phyloP scores from a whole-genome alignment of 1,140 invertebrate genomes.

The Drosophila paulistorum region DNA sequence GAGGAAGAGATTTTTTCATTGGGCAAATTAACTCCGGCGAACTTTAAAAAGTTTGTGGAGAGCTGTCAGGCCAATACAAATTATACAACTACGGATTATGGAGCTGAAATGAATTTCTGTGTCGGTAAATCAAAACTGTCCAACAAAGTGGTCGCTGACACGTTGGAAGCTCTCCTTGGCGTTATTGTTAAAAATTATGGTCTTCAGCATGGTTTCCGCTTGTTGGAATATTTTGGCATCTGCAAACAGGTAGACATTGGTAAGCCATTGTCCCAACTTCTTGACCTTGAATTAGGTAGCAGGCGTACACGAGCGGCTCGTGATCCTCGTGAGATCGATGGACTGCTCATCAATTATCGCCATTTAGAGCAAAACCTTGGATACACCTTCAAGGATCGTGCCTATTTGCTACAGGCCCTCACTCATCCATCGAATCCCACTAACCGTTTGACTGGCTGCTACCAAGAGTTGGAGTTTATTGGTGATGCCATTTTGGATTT shows the following conservation, averaged over 20 bases:
- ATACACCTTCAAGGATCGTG: constrained; percentile 87
- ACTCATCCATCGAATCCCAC: constrained; percentile 95
- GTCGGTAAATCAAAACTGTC: constrained; percentile 31
- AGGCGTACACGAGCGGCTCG: constrained; percentile 79
- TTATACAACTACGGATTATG: constrained; percentile 28
- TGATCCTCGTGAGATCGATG: constrained; percentile 79
- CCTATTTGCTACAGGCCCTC: constrained; percentile 91
- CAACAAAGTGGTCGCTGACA: constrained; percentile 87
- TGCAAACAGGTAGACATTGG: constrained; percentile 84
- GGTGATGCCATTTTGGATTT: constrained; percentile 98
- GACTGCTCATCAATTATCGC: constrained; percentile 82
- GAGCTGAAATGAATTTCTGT: constrained; percentile 52
- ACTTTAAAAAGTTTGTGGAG: constrained; percentile 36
- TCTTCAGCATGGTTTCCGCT: constrained; percentile 84
- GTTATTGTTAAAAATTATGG: constrained; percentile 88
- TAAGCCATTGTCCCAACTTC: constrained; percentile 70
- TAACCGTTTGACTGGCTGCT: constrained; percentile 94
- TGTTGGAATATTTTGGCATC: constrained; percentile 90
- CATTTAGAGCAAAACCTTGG: constrained; percentile 86
- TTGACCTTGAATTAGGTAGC: constrained; percentile 68
- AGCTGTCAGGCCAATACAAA: constrained; percentile 41
- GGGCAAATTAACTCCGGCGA: constrained; percentile 26
- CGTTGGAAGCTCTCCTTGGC: constrained; percentile 93
- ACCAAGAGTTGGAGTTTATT: constrained; percentile 97
- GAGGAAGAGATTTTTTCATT: constrained; percentile 44